phyloP scores from a whole-genome alignment of 2,113 vertebrate species.

The Neotoma lepida region DNA sequence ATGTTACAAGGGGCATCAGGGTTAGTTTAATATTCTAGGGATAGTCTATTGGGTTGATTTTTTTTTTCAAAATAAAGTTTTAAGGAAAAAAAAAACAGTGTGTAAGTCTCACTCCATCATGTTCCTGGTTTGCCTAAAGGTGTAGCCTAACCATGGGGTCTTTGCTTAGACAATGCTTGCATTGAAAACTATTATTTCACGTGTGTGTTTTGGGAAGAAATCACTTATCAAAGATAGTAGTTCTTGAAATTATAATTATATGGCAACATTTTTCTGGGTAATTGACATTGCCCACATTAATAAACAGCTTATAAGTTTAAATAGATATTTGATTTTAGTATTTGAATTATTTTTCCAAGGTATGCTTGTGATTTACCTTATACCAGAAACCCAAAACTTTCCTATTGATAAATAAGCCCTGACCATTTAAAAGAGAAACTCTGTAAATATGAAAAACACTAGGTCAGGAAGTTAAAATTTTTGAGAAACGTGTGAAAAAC shows the following conservation, averaged over 20 bases:
- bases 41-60: background rate
- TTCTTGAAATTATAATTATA: background rate
- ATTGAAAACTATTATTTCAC: constrained; percentile 29
- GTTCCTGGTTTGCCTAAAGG: background rate
- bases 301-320: background rate
- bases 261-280: background rate
- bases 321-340: background rate
- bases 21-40: background rate
- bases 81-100: background rate
- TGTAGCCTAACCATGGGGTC: background rate
- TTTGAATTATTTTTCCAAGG: constrained; percentile 36
- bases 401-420: constrained; percentile 33
- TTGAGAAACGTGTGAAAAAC: constrained; percentile 37
- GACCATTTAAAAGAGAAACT: constrained; percentile 44
- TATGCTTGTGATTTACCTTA: constrained; percentile 32
- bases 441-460: constrained; percentile 22
- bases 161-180: background rate
- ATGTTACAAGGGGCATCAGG: background rate
- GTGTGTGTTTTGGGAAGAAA: background rate
- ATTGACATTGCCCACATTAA: constrained; percentile 3
- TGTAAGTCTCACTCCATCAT: background rate
- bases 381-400: constrained; percentile 39
- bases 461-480: constrained; percentile 51
- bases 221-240: background rate
- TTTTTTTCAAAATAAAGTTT: background rate